phyloP scores from a whole-genome alignment of 2,888 invertebrate genomes.

The Pilophorus perplexus region DNA sequence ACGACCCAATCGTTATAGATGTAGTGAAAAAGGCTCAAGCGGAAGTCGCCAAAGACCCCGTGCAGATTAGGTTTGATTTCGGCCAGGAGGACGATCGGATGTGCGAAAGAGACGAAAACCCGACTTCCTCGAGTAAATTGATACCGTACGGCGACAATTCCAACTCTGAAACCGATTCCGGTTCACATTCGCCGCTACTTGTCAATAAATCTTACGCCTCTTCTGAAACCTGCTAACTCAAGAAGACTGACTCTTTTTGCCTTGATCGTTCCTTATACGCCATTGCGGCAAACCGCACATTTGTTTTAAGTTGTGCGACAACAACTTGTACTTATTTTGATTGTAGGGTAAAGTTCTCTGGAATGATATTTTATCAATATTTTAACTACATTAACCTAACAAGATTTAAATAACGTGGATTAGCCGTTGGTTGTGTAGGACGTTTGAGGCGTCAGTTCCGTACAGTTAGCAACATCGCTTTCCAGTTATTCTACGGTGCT shows the following conservation, averaged over 20 bases:
- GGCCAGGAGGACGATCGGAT: slow-evolving; percentile 44
- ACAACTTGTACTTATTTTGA: no score
- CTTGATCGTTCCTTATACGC: no score
- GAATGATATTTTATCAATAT: no score
- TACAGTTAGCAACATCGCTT: no score
- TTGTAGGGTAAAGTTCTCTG: no score
- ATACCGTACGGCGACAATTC: slow-evolving; percentile 40
- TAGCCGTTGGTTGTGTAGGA: no score
- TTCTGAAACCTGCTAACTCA: slow-evolving; percentile 14
- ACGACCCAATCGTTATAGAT: slow-evolving; percentile 48
- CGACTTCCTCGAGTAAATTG: slow-evolving; percentile 25
- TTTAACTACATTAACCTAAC: no score
- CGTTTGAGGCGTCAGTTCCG: no score
- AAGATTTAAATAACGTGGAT: no score
- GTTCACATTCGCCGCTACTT: slow-evolving; percentile 48
- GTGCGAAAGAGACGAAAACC: slow-evolving; percentile 34
- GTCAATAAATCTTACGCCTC: slow-evolving; percentile 40
- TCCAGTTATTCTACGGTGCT: no score
- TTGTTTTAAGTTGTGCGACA: neutral
- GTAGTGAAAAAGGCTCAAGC: slow-evolving; percentile 46
- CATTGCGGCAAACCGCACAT: no score
- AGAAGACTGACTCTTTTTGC: slow-evolving; percentile 7
- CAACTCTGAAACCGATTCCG: slow-evolving; percentile 46
- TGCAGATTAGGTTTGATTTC: slow-evolving; percentile 48
- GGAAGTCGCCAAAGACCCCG: slow-evolving; percentile 44